A percentile compares a stretch with the other conserved stretches of the same genome.
Conservation (phyloP, 2,113 vertebrate species). For the Carettochelys insculpta region DNA sequence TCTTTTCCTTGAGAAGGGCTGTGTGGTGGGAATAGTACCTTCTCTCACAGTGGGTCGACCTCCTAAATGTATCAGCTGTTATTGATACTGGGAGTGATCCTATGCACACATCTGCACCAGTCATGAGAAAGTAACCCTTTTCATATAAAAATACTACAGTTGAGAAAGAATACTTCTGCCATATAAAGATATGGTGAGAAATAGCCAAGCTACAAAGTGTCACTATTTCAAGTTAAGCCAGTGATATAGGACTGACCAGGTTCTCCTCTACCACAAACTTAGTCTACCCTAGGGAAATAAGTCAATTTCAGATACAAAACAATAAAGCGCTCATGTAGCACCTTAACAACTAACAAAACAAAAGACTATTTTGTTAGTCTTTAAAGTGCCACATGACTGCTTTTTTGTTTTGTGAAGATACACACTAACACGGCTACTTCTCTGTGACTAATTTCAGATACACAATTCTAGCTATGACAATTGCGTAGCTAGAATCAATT, state of each 20-base stretch:
- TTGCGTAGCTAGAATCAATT: no score
- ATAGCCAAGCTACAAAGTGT: not conserved
- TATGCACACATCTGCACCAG: accelerated
- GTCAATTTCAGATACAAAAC: no score
- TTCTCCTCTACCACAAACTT: not conserved
- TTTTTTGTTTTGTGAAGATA: no score
- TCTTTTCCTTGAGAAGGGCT: not conserved
- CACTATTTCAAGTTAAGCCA: not conserved
- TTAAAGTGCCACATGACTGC: no score
- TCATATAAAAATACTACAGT: not conserved
- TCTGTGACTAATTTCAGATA: no score
- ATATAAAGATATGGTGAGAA: not conserved
- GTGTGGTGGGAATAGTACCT: not conserved
- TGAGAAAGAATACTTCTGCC: not conserved
- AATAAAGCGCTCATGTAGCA: no score
- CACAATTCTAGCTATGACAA: no score
- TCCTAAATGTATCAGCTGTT: not conserved
- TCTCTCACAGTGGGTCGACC: not conserved
- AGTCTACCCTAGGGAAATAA: no score
- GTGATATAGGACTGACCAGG: not conserved
- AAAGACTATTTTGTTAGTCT: no score
- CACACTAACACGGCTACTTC: no score
- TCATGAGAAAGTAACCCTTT: not conserved
- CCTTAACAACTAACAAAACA: no score
- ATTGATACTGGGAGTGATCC: not conserved